Evolutionary conservation across 1,140 invertebrate species (phyloP), one percentile per base, ranked within the genome.

Genomic region (Arion vulgaris): DNA sequence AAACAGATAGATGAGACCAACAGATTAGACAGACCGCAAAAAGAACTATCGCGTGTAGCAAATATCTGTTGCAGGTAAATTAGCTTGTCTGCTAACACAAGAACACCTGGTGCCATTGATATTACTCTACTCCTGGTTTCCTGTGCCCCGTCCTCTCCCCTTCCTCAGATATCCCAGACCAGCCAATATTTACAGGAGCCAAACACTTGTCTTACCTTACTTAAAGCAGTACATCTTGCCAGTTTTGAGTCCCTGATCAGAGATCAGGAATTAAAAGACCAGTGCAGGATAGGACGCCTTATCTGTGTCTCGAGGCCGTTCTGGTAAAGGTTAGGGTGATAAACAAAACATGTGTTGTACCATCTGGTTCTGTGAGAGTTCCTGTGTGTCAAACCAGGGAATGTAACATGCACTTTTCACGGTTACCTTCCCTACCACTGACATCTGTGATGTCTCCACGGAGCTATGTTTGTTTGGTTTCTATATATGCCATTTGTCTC

Each of bases 301-400:
- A 57, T 57, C 53, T 23, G 53, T 57, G 53, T 57, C 53, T 57
- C 53, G 53, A 57, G 53, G 53, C 53, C 53, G 53, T 57, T n/a
- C 53, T n/a, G 53, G 17, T 19, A 57, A 57, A 57, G 53, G 53
- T 57, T 57, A 57, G 15, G 19, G 53, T 57, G 53, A 57, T 57
- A 57, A 57, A 57, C 53, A 57, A 57, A 57, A 57, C 53, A 57
- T 23, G 53, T 57, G 53, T 57, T n/a, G 19, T 9, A 57, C 53
- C 53, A 57, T 57, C 53, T 57, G 53, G 53, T 57, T 57, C 23
- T 57, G 53, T 57, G 53, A 11, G 53, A n/a, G 53, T n/a, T 57
- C 4, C 53, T 57, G 53, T 57, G 26, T 57, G 53, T 57, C 53
- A n/a, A n/a, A 45, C 53, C 53, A 19, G 53, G 53, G 53, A 57